phyloP scores from a whole-genome alignment of 2,113 vertebrate genomes.

The Crotalus tigris region DNA sequence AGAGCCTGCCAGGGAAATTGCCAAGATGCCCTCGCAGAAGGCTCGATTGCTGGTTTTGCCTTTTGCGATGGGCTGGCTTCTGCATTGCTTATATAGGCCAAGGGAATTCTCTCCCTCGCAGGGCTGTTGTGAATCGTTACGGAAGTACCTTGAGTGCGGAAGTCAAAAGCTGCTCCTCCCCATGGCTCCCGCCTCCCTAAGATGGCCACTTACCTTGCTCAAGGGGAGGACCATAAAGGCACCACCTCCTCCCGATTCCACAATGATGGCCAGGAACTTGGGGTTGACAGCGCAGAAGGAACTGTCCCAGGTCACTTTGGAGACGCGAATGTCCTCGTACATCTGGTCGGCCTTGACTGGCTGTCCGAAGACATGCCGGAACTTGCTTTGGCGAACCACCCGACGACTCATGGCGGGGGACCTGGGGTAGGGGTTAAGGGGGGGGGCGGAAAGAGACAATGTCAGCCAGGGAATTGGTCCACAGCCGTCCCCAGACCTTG shows the following conservation, averaged over 20 bases:
- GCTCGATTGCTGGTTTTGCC: neutral
- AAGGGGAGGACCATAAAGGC: constrained; percentile 91
- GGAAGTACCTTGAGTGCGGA: neutral
- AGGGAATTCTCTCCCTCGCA: neutral
- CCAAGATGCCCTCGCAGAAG: neutral
- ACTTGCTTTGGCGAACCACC: constrained; percentile 97
- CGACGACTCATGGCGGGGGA: constrained; percentile 87
- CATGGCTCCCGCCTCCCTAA: neutral
- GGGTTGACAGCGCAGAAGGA: constrained; percentile 97
- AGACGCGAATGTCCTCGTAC: constrained; percentile 96
- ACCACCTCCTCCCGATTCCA: constrained; percentile 92
- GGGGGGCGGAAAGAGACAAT: neutral
- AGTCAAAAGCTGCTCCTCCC: neutral
- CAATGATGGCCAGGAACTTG: constrained; percentile 94
- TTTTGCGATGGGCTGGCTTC: neutral
- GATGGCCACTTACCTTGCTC: constrained; percentile 78
- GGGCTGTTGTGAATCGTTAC: neutral
- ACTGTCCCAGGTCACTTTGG: constrained; percentile 98
- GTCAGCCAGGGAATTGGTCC: neutral
- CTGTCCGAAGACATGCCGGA: constrained; percentile 96
- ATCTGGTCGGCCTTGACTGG: constrained; percentile 89
- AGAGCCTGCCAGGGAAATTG: neutral
- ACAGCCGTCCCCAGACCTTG: too few species aligned
- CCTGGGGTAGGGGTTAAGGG: neutral
- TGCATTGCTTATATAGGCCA: neutral